Evolutionary conservation across 2,888 invertebrate genomes (phyloP), one percentile per base, ranked within the genome.

Genomic region (Macaria liturata): DNA sequence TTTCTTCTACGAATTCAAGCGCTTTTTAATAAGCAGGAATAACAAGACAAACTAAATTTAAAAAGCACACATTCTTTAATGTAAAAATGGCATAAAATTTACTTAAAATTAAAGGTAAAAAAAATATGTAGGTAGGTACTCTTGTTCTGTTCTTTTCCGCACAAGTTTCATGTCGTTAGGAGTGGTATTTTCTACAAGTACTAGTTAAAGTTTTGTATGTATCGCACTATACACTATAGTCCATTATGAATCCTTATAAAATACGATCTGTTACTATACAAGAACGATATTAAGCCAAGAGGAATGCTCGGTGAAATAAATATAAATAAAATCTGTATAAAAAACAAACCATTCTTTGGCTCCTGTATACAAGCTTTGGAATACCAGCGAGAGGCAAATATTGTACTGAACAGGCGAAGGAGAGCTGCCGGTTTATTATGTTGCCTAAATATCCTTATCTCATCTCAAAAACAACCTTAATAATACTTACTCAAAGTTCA

Each of bases 381-480:
- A 76, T 65, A 64, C 63, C 71, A 72, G 74, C 71, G 70, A 70
- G 64, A 67, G 74, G 71, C 64, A 59, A 68, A 66, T 71, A 80
- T 87, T 88, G 88, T 87, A 88, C 87, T 86, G 73, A 71, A 78
- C 84, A 89, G 88, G 86, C 75, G 68, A 74, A 65, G 65, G 45
- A 65, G 32, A 59, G 54, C 54, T 46, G 40, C 52, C 32, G 44
- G 57, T 44, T 37, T 63, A 57, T 8, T 42, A 42, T 37, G 34
- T 63, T 71, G 68, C 65, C 68, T 71, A 70, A 60, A 66, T 71
- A 68, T 68, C 61, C 68, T 73, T 74, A 76, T 73, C 75, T 75
- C 75, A 75, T 79, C 76, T 70, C 68, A 72, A 72, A 75, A 76
- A 69, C 66, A 72, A 75, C 69, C 72, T 71, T 76, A 74, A 62